These are phyloP conservation scores for Isoperla grammatica DNA, from an alignment of 2,888 invertebrate genomes.

Conservation along the genomic window DNA sequence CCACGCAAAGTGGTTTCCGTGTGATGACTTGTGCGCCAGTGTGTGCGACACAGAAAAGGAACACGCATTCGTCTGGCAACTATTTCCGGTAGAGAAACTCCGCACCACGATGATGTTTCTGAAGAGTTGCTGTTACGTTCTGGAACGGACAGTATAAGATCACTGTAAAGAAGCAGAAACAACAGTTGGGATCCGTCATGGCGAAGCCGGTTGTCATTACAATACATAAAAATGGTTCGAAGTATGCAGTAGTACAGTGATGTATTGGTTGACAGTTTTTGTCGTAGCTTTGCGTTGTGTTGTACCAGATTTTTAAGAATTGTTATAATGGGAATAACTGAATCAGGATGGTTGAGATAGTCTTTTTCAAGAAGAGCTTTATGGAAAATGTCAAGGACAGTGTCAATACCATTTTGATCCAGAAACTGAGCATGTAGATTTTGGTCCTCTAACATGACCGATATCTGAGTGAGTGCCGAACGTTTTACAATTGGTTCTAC, in stretches of 20 bases:
- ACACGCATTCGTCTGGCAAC: slow-evolving; percentile 43
- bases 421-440: slow-evolving; percentile 56
- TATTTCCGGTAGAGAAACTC: slow-evolving; percentile 46
- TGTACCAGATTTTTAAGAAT: slow-evolving; percentile 48
- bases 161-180: slow-evolving; percentile 48
- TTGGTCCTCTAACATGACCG: slow-evolving; percentile 59
- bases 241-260: slow-evolving; percentile 45
- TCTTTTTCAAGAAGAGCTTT: slow-evolving; percentile 45
- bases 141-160: slow-evolving; percentile 43
- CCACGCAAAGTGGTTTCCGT: slow-evolving; percentile 39
- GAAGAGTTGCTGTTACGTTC: slow-evolving; percentile 20
- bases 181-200: slow-evolving; percentile 48
- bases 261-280: slow-evolving; percentile 50
- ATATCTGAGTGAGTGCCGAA: slow-evolving; percentile 61
- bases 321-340: slow-evolving; percentile 46
- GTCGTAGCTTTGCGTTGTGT: slow-evolving; percentile 52
- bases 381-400: slow-evolving; percentile 47
- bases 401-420: slow-evolving; percentile 50
- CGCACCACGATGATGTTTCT: slow-evolving; percentile 34
- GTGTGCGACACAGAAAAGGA: slow-evolving; percentile 48
- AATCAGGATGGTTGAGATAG: slow-evolving; percentile 49
- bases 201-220: slow-evolving; percentile 49
- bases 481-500: slow-evolving; percentile 61
- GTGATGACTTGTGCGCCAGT: slow-evolving; percentile 47
- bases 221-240: slow-evolving; percentile 51